Percentiles rank a stretch among this genome's conserved stretches.
phyloP scores from a whole-genome alignment of 2,797 vertebrate species.

The Ceryle rudis region DNA sequence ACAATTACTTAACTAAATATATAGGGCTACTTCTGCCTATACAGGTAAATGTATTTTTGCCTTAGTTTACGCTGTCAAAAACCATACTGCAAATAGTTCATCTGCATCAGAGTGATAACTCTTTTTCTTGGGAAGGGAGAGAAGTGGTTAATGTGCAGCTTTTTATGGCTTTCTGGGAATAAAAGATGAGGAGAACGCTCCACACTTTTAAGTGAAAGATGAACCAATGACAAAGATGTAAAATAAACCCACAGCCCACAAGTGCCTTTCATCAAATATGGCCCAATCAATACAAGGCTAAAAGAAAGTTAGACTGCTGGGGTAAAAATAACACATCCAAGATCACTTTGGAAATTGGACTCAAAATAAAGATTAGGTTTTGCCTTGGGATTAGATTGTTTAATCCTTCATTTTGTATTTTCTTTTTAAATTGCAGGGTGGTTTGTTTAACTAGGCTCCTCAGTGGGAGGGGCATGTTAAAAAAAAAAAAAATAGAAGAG shows the following conservation, averaged over 20 bases:
- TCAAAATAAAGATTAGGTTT: slow-evolving; percentile 41
- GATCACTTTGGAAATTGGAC: slow-evolving; percentile 25
- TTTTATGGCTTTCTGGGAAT: not conserved
- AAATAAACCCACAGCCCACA: not conserved
- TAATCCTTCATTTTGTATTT: not conserved
- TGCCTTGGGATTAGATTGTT: not conserved
- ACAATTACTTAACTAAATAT: not conserved
- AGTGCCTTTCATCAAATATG: not conserved
- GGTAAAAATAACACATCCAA: slow-evolving; percentile 62
- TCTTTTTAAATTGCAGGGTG: not conserved
- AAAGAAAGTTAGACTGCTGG: not conserved
- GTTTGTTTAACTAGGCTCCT: not conserved
- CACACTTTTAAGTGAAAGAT: slow-evolving; percentile 11
- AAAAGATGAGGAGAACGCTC: not conserved
- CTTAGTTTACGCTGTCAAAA: not conserved
- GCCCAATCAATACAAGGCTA: slow-evolving; percentile 32
- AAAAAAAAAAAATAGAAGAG: not conserved
- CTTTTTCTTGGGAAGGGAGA: not conserved
- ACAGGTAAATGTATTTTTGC: not conserved
- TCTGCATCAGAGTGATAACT: not conserved
- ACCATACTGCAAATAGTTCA: not conserved
- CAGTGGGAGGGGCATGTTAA: not conserved
- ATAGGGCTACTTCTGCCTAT: not conserved
- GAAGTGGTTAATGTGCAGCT: not conserved
- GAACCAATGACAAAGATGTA: slow-evolving; percentile 48